Percentiles rank a stretch among this genome's conserved stretches.
Evolutionary conservation across 2,113 vertebrate genomes (phyloP).

Genomic region (Pithys albifrons): DNA sequence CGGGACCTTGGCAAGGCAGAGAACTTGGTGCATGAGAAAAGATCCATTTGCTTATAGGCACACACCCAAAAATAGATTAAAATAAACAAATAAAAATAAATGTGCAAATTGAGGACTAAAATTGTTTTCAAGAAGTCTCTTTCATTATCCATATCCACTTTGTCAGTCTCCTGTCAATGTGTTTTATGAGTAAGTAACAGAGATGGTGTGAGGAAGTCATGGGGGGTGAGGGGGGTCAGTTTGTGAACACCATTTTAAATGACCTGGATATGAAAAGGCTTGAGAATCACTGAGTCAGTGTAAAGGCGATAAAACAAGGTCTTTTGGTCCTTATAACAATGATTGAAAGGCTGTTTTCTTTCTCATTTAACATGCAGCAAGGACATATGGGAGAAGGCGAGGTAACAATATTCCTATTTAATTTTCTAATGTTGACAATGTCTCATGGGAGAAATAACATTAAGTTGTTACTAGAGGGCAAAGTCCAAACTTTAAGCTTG

Average conservation of each 20-base stretch:
- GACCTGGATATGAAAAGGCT: conserved; percentile 41
- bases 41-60: background rate
- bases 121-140: background rate
- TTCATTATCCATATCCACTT: background rate
- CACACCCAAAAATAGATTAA: background rate
- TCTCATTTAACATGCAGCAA: conserved; percentile 97
- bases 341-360: conserved; percentile 86
- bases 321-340: conserved; percentile 80
- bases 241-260: background rate
- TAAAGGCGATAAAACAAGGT: conserved; percentile 66
- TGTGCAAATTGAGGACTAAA: background rate
- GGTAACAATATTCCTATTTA: conserved; percentile 89
- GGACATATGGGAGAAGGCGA: conserved; percentile 99
- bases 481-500: conserved; percentile 13
- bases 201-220: conserved; percentile 10
- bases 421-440: conserved; percentile 80
- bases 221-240: conserved; percentile 22
- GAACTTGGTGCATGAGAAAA: background rate
- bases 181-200: conserved; percentile 2
- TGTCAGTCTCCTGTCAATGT: background rate
- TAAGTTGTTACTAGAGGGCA: conserved; percentile 35
- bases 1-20: background rate
- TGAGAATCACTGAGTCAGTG: conserved; percentile 56
- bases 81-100: background rate
- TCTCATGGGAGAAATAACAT: conserved; percentile 70